These are phyloP conservation scores for Lasioglossum pauxillum DNA, from an alignment of 2,888 invertebrate species.

Conservation along the genomic window DNA sequence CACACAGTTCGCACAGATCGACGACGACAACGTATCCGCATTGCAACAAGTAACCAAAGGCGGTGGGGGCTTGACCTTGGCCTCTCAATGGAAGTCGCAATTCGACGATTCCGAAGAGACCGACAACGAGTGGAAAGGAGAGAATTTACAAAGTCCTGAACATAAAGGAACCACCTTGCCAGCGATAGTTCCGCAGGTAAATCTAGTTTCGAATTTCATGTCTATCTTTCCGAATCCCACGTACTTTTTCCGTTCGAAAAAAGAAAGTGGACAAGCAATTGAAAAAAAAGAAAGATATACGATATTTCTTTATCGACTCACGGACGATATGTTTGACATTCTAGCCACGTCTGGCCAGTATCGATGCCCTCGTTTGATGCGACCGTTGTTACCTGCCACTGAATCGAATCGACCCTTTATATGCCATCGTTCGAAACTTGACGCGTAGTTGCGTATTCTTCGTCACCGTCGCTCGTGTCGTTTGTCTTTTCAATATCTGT, in stretches of 20 bases:
- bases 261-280: background rate
- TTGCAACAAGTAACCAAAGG: conserved; percentile 95
- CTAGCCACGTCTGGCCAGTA: conserved; percentile 74
- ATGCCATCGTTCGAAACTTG: conserved; percentile 52
- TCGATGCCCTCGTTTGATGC: conserved; percentile 75
- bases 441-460: conserved; percentile 8
- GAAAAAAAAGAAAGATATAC: background rate
- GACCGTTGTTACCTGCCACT: conserved; percentile 68
- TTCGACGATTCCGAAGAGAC: conserved; percentile 98
- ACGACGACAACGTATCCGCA: conserved; percentile 96
- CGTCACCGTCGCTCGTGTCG: conserved; percentile 5
- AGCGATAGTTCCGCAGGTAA: conserved; percentile 80
- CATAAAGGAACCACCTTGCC: conserved; percentile 81
- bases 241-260: background rate
- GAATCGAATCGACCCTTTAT: conserved; percentile 68
- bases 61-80: conserved; percentile 93
- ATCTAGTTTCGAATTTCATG: background rate
- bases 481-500: conserved; percentile 14
- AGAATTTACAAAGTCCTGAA: conserved; percentile 85
- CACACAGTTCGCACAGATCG: conserved; percentile 96
- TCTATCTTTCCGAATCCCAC: background rate
- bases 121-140: conserved; percentile 97
- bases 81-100: conserved; percentile 98
- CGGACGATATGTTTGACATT: conserved; percentile 69
- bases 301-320: conserved; percentile 19